These are phyloP conservation scores for Osmoderma eremita DNA, from an alignment of 2,888 invertebrate species.

Conservation along the genomic window DNA sequence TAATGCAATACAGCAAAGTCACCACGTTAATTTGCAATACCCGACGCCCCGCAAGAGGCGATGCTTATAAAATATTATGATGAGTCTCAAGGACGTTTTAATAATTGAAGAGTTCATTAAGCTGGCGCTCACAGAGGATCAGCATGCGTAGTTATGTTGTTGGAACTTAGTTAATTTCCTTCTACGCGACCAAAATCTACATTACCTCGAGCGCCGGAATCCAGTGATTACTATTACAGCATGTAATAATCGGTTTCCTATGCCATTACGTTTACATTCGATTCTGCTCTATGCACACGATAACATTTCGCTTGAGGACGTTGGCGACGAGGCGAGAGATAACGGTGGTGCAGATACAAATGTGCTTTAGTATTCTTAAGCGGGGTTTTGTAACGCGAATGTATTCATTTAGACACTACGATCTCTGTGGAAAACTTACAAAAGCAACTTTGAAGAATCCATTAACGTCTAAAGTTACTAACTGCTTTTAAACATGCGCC, in stretches of 20 bases:
- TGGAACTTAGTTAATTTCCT: conserved; percentile 17
- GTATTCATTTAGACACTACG: conserved; percentile 1
- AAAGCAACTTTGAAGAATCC: too few species aligned
- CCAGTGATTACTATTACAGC: conserved; percentile 29
- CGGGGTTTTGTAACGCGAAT: background rate
- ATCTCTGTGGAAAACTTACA: too few species aligned
- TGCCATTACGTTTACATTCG: conserved; percentile 26
- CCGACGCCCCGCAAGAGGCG: too few species aligned
- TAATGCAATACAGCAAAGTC: too few species aligned
- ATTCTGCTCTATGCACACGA: conserved; percentile 18
- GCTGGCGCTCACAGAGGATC: background rate
- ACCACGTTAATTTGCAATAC: too few species aligned
- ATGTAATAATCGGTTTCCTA: conserved; percentile 37
- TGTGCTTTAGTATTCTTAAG: conserved; percentile 10
- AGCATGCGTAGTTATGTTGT: conserved; percentile 12
- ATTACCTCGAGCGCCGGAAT: conserved; percentile 17
- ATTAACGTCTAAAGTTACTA: too few species aligned
- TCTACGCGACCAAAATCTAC: conserved; percentile 7
- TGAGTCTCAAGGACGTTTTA: too few species aligned
- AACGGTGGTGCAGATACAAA: conserved; percentile 5
- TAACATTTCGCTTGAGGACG: conserved; percentile 15
- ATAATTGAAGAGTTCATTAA: too few species aligned
- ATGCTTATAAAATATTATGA: too few species aligned
- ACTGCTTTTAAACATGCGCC: too few species aligned
- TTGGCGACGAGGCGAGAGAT: conserved; percentile 17